Base-by-base conservation (phyloP, 35 echinoderm and acorn worm species). In the Hemicentrotus pulcherrimus region DNA sequence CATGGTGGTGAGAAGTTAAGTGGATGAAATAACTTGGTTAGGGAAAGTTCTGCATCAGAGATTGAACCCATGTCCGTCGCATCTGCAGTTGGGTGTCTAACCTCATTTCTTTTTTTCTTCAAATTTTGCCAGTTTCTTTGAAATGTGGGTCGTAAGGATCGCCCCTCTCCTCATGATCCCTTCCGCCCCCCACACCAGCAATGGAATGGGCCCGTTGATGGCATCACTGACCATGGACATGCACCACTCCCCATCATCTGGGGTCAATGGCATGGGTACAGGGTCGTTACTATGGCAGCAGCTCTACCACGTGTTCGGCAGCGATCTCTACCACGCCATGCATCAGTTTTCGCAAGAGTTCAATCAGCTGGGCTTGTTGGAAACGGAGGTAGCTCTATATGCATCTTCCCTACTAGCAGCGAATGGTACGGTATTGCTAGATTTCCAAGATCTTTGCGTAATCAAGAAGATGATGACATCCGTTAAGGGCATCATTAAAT, bases 321-420 rank as follows among this genome's bases (percentile, higher is more conserved):
- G 95, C 9, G 98, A 99, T 33, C 96, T 99, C 0, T 99, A 96
- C 86, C 96, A 96, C 35, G 89, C 96, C 47, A 97, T 99, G 96
- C 95, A 96, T 87, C 94, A 94, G 45, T 97, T 97, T 86, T 95
- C 98, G 86, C 97, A 97, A 55, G 96, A 97, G 92, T 96, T 99
- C 35, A 99, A 97, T 86, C 95, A 97, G 41, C 95, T 97, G 96
- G 92, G 90, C 32, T 48, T 99, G 32, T 86, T 99, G 61, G 98
- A 99, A 85, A 99, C 98, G n/a, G 98, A 99, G 91, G 91, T 97
- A 61, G 97, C 98, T 22, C 88, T 99, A 31, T 99, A 97, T 88
- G 96, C 93, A 88, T 94, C 93, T 4, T 94, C 96, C 10, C 78
- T 99, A 32, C 47, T 99, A 28, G 94, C 98, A 86, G 88, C 96